Evolutionary conservation across 2,113 vertebrate species (phyloP).

Genomic region (Paraplagusia blochii): DNA sequence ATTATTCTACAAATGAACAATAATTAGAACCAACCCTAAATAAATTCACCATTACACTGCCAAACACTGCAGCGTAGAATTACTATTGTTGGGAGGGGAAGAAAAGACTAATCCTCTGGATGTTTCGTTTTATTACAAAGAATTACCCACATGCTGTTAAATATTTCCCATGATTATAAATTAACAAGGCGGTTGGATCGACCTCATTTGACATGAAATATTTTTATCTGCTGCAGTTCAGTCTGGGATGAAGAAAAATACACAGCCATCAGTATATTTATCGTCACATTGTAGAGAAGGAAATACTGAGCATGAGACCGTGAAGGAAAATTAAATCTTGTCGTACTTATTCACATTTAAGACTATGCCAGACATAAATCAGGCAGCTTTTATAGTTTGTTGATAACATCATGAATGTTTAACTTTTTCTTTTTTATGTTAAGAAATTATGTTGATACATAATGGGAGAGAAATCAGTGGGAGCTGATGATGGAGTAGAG

Average conservation of each 20-base stretch:
- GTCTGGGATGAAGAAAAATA: background rate
- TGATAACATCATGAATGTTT: background rate
- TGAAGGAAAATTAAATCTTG: background rate
- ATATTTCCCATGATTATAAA: conserved; percentile 3
- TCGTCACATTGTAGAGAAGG: too few relatives aligned
- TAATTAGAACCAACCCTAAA: too few relatives aligned
- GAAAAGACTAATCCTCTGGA: background rate
- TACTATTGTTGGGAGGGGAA: background rate
- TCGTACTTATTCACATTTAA: background rate
- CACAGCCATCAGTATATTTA: background rate
- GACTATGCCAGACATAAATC: background rate
- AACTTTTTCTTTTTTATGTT: background rate
- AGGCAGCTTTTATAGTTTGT: background rate
- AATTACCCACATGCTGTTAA: background rate
- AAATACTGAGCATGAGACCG: background rate
- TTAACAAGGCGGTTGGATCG: background rate
- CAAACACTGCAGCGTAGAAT: background rate
- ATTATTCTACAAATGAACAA: too few relatives aligned
- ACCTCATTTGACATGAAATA: background rate
- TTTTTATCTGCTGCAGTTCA: background rate
- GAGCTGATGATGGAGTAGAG: too few relatives aligned
- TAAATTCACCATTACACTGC: too few relatives aligned
- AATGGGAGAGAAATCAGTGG: too few relatives aligned
- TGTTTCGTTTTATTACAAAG: background rate
- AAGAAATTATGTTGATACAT: too few relatives aligned